phyloP scores from a whole-genome alignment of 1,140 invertebrate genomes.

The Diploscapter pachys region DNA sequence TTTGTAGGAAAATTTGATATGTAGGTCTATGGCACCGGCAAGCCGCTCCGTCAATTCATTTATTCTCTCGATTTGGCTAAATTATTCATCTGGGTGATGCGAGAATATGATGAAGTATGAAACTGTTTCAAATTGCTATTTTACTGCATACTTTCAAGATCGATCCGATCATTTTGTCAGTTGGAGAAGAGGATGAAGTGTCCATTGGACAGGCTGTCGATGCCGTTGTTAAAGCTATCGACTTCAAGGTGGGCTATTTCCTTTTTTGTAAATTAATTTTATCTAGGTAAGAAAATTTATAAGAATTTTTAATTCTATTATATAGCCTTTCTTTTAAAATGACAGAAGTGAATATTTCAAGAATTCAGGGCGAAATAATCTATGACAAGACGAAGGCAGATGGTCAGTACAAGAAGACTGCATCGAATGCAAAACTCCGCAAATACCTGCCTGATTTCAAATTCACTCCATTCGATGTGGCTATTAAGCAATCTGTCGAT shows the following conservation, averaged over 20 bases:
- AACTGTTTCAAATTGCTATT: background rate
- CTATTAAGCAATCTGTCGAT: slow-evolving; percentile 78
- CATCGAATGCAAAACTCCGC: slow-evolving; percentile 84
- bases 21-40: slow-evolving; percentile 79
- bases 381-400: slow-evolving; percentile 81
- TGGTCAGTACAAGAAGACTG: slow-evolving; percentile 97
- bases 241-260: slow-evolving; percentile 47
- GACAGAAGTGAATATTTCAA: slow-evolving; percentile 6
- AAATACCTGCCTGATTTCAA: slow-evolving; percentile 77
- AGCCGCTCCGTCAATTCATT: slow-evolving; percentile 91
- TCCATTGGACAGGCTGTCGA: slow-evolving; percentile 55
- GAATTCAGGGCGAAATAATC: slow-evolving; percentile 48
- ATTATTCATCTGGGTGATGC: slow-evolving; percentile 79
- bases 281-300: no score
- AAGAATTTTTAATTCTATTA: no score
- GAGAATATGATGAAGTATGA: slow-evolving; percentile 50
- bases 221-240: slow-evolving; percentile 54
- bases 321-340: no score
- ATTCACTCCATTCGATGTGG: slow-evolving; percentile 82
- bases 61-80: slow-evolving; percentile 88
- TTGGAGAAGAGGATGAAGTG: slow-evolving; percentile 56
- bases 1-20: background rate
- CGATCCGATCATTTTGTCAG: slow-evolving; percentile 57
- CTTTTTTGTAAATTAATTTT: background rate
- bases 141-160: slow-evolving; percentile 45